phyloP scores from a whole-genome alignment of 2,888 invertebrate species.

The Falcaria lacertinaria region DNA sequence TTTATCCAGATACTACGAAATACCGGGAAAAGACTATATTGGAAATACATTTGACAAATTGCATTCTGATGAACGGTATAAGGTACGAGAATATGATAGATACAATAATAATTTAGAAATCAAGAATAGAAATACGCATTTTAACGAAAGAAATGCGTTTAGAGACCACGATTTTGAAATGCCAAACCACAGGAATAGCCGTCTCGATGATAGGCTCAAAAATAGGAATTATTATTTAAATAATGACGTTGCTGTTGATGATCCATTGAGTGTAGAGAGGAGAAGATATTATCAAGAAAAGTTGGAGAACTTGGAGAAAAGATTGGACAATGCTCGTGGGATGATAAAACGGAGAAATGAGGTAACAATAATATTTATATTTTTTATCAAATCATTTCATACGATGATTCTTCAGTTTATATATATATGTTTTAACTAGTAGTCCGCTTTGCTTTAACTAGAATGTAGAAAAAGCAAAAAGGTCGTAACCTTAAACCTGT shows the following conservation, averaged over 20 bases:
- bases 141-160: slow-evolving; percentile 11
- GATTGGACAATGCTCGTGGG: slow-evolving; percentile 18
- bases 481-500: too few species aligned
- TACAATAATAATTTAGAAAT: slow-evolving; percentile 7
- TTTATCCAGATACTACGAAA: background rate
- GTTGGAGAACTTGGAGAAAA: slow-evolving; percentile 45
- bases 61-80: slow-evolving; percentile 3
- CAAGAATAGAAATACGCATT: slow-evolving; percentile 2
- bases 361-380: too few species aligned
- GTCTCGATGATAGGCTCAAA: slow-evolving; percentile 10
- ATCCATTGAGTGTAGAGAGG: slow-evolving; percentile 38
- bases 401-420: too few species aligned
- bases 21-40: slow-evolving; percentile 3
- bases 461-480: too few species aligned
- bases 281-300: slow-evolving; percentile 55
- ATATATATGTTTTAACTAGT: too few species aligned
- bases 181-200: slow-evolving; percentile 7
- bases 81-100: slow-evolving; percentile 9
- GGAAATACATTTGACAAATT: background rate
- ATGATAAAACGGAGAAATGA: slow-evolving; percentile 11
- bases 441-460: too few species aligned
- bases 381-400: too few species aligned
- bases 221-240: slow-evolving; percentile 12
- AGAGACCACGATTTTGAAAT: slow-evolving; percentile 12
- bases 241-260: slow-evolving; percentile 19